These are phyloP conservation scores for Pollenia griseotomentosa DNA, from an alignment of 2,888 invertebrate genomes.

Conservation along the genomic window DNA sequence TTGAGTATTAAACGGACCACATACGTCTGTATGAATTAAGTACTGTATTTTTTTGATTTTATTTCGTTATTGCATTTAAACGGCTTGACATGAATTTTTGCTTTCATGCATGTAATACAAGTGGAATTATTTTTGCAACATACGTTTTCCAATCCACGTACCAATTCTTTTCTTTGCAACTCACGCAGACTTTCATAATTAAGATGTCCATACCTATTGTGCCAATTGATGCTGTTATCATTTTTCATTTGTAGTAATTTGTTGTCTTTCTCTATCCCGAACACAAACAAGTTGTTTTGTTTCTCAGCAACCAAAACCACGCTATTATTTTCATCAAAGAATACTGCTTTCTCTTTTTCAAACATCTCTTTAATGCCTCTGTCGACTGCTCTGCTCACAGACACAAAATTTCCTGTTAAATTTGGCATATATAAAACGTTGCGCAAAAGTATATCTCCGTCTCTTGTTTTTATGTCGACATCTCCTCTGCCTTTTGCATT, in stretches of 20 bases:
- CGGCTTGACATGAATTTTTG: background rate
- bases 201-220: background rate
- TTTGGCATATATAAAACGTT: background rate
- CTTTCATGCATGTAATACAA: background rate
- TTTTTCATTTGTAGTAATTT: background rate
- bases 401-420: too few species aligned
- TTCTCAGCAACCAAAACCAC: background rate
- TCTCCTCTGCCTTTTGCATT: too few species aligned
- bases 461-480: too few species aligned
- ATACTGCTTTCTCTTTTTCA: background rate
- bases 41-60: background rate
- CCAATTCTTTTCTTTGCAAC: background rate
- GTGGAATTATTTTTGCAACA: background rate
- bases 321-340: background rate
- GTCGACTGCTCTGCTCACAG: background rate
- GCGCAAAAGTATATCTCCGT: background rate
- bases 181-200: background rate
- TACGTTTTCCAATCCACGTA: background rate
- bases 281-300: background rate
- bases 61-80: background rate
- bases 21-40: slow-evolving; percentile 12
- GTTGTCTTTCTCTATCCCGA: background rate
- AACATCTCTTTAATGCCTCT: background rate
- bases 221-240: background rate
- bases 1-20: slow-evolving; percentile 17